Evolutionary conservation across 2,888 invertebrate genomes (phyloP), one percentile per base, ranked within the genome.

Genomic region (Dynastes maya): DNA sequence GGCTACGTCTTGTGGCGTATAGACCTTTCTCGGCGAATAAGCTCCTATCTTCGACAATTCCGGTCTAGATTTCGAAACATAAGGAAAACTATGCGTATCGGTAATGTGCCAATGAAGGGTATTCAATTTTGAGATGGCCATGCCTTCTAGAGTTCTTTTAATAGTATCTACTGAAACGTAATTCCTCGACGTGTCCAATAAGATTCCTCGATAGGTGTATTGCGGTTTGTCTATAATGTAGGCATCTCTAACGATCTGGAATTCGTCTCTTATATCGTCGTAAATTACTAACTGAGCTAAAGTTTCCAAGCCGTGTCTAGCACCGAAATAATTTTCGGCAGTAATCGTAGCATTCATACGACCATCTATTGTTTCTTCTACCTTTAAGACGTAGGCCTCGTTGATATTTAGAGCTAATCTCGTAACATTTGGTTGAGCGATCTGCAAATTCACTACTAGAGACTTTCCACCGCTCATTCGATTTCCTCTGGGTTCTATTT

Each of bases 51-150:
- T 92, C 2, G 93, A 90, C 11, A 97, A 87, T 65, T 94, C 90
- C 0, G 96, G 96, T 81, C 91, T 91, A n/a, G 92, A 92, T 84
- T 91, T 91, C 0, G 95, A 92, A 78, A 94, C 94, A 85, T 96
- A 94, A 0, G 98, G 98, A 87, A 98, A 98, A 83, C 98, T 97
- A 82, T 98, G 97, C 22, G 96, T 95, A 88, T 98, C 98, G 0
- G 96, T 96, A 75, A 97, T 95, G 85, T 97, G 96, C 98, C 98
- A 98, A 86, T 98, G 98, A 90, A 98, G 95, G 0, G 96, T 95
- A 87, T 98, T 98, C 84, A 98, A 86, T 88, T 98, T 98, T 40
- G 95, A 95, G 86, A 94, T 92, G 0, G 95, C 94, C 97, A 98
- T 98, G 0, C 92, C 97, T 85, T 97, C 97, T 83, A 98, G 90